Conservation (phyloP, 2,888 invertebrate genomes). For the Sminthurides aquaticus region DNA sequence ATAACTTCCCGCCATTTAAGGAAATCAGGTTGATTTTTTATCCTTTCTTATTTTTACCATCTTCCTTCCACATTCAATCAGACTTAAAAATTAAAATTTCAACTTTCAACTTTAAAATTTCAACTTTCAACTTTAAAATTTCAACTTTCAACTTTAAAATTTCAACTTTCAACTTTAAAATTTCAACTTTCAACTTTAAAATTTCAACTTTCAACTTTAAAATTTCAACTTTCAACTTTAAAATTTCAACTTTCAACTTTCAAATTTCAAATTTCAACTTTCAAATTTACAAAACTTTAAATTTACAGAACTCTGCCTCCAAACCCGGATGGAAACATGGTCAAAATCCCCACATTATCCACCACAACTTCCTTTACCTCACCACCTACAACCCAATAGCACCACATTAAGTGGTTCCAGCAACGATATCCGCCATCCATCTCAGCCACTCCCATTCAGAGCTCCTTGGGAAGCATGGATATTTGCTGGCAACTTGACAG, state of each 20-base stretch:
- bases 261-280: neutral
- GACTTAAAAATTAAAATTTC: too few relatives aligned
- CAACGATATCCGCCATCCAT: too few relatives aligned
- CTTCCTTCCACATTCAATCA: too few relatives aligned
- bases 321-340: neutral
- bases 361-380: neutral
- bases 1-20: neutral
- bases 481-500: neutral
- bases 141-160: too few relatives aligned
- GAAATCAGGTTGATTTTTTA: slow-evolving; percentile 13
- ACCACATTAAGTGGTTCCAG: too few relatives aligned
- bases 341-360: neutral
- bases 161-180: too few relatives aligned
- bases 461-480: neutral
- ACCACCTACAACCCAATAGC: too few relatives aligned
- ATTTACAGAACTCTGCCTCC: slow-evolving; percentile 5
- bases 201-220: neutral
- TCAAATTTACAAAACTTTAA: neutral
- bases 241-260: neutral
- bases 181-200: too few relatives aligned
- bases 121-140: too few relatives aligned
- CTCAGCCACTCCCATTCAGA: too few relatives aligned
- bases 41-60: too few relatives aligned
- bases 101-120: too few relatives aligned
- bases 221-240: neutral